A percentile compares a stretch with the other conserved stretches of the same genome.
These are phyloP conservation scores for Peromyscus leucopus DNA, from an alignment of 2,113 vertebrate genomes.

Conservation along the genomic window DNA sequence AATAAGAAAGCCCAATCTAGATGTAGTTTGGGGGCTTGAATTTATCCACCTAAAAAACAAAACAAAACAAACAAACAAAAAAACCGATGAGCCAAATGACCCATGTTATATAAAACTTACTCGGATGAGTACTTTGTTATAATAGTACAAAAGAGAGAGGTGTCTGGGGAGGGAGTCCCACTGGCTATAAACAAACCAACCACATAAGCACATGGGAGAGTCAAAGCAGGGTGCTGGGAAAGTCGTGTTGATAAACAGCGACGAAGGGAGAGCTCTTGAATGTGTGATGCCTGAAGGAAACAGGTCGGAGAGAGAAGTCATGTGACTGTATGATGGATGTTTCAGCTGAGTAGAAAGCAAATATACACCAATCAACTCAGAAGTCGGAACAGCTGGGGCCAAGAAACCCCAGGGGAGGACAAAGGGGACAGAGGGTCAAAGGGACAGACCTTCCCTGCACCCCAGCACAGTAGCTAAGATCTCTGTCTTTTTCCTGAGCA, in stretches of 20 bases:
- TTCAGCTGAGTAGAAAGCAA: not conserved
- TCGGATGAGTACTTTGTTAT: not conserved
- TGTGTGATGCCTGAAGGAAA: not conserved
- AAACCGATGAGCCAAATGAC: not conserved
- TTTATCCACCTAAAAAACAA: not conserved
- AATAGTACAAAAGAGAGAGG: not conserved
- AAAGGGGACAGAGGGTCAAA: not conserved
- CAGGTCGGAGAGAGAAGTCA: not conserved
- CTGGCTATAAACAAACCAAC: not conserved
- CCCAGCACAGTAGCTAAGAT: not conserved
- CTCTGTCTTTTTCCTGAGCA: not conserved
- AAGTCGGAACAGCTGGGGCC: not conserved
- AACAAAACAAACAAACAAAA: not conserved
- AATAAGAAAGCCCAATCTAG: not conserved
- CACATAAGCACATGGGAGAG: not conserved
- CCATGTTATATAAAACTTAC: not conserved
- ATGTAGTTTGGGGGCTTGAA: not conserved
- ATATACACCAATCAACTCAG: not conserved
- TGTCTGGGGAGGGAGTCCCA: not conserved
- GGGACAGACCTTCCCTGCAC: not conserved
- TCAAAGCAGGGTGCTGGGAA: accelerated
- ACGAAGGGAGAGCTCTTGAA: too few species aligned
- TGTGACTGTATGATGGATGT: not conserved
- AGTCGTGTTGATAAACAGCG: too few species aligned
- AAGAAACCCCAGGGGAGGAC: accelerated